Evolutionary conservation across 2,888 invertebrate species (phyloP).

Genomic region (Sarcophaga variegata): DNA sequence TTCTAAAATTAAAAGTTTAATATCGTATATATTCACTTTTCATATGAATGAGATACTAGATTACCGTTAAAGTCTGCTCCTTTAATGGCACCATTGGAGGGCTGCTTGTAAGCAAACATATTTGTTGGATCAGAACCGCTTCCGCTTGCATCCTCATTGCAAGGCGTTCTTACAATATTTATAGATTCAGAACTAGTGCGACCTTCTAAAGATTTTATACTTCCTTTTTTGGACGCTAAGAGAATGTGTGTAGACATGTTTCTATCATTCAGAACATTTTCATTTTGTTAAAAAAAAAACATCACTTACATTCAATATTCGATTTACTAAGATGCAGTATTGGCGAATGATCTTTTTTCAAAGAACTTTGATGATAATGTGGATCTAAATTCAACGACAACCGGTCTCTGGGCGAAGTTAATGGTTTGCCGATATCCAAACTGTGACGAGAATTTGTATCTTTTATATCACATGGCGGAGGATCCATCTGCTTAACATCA

Average conservation of each 20-base stretch:
- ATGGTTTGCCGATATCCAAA: constrained; percentile 53
- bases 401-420: constrained; percentile 76
- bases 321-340: constrained; percentile 52
- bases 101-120: constrained; percentile 59
- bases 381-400: constrained; percentile 77
- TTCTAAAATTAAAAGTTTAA: constrained; percentile 69
- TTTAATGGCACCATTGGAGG: constrained; percentile 56
- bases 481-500: constrained; percentile 57
- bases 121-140: constrained; percentile 63
- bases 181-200: constrained; percentile 68
- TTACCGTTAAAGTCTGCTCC: constrained; percentile 56
- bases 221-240: constrained; percentile 63
- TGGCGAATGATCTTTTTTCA: constrained; percentile 65
- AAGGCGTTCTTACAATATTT: constrained; percentile 75
- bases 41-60: too few relatives aligned
- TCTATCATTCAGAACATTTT: neutral
- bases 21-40: neutral
- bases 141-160: constrained; percentile 72
- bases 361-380: constrained; percentile 56
- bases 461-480: constrained; percentile 52
- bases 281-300: neutral
- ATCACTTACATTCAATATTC: constrained; percentile 58
- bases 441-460: constrained; percentile 41
- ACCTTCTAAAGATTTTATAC: constrained; percentile 71
- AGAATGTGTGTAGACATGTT: neutral